Conservation (phyloP, 2,113 vertebrate species). For the Quiscalus mexicanus region DNA sequence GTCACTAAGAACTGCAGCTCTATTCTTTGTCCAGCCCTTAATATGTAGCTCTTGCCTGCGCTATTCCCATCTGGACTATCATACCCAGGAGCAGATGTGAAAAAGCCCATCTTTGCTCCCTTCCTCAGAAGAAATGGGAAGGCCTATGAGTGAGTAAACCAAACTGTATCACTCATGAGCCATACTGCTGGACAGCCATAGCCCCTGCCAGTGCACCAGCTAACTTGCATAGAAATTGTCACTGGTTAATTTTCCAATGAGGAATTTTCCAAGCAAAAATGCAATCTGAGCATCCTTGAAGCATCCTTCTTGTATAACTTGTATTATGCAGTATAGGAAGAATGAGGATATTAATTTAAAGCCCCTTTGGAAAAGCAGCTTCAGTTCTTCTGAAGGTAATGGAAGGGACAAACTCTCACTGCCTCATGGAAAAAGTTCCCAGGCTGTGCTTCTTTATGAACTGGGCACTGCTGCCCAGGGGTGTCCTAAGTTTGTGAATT, state of each 20-base stretch:
- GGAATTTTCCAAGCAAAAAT: not conserved
- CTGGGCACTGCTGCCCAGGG: not conserved
- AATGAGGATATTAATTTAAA: not conserved
- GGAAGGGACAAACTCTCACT: not conserved
- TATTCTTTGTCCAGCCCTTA: not conserved
- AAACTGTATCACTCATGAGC: not conserved
- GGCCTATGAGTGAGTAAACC: not conserved
- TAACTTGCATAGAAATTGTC: not conserved
- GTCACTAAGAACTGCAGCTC: not conserved
- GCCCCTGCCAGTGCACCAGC: not conserved
- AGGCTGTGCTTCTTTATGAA: not conserved
- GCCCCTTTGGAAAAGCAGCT: not conserved
- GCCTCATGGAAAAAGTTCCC: not conserved
- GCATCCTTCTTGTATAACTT: not conserved
- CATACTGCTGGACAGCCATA: not conserved
- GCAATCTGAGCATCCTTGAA: not conserved
- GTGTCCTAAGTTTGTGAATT: fast-evolving
- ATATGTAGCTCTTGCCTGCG: not conserved
- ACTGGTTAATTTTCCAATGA: not conserved
- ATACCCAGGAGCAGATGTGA: fast-evolving
- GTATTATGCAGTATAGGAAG: not conserved
- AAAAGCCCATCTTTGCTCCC: not conserved
- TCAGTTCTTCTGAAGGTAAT: not conserved
- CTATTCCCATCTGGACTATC: not conserved
- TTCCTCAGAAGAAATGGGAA: not conserved